These are phyloP conservation scores for Crocidura indochinensis DNA, from an alignment of 2,797 vertebrate species.

Conservation along the genomic window DNA sequence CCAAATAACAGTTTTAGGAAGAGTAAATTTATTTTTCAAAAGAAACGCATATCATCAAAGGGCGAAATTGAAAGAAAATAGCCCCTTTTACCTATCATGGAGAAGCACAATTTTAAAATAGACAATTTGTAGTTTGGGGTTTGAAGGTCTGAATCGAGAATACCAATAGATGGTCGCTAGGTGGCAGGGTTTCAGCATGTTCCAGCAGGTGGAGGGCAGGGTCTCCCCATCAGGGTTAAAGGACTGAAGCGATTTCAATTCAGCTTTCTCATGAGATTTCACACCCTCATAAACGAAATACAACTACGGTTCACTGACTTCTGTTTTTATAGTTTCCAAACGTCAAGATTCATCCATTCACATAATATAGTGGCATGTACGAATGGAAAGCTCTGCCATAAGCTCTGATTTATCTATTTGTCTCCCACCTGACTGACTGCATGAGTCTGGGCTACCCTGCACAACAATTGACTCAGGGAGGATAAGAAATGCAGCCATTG, in stretches of 20 bases:
- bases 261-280: conserved; percentile 62
- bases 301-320: conserved; percentile 56
- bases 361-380: not conserved
- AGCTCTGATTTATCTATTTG: not conserved
- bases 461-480: not conserved
- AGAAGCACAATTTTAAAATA: not conserved
- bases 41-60: not conserved
- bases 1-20: too few species aligned
- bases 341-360: conserved; percentile 55
- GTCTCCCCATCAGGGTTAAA: not conserved
- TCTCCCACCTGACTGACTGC: not conserved
- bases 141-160: not conserved
- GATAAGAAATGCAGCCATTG: not conserved
- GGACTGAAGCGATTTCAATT: not conserved
- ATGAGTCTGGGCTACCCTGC: not conserved
- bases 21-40: not conserved
- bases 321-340: conserved; percentile 53
- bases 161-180: conserved; percentile 72
- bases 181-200: conserved; percentile 84
- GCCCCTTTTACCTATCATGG: not conserved
- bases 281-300: conserved; percentile 58
- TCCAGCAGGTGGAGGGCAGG: not conserved
- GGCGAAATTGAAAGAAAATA: not conserved
- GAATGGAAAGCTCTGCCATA: not conserved
- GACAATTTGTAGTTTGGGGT: not conserved